Evolutionary conservation across 2,113 vertebrate genomes (phyloP), one percentile per base, ranked within the genome.

Genomic region (Phrynosoma platyrhinos): DNA sequence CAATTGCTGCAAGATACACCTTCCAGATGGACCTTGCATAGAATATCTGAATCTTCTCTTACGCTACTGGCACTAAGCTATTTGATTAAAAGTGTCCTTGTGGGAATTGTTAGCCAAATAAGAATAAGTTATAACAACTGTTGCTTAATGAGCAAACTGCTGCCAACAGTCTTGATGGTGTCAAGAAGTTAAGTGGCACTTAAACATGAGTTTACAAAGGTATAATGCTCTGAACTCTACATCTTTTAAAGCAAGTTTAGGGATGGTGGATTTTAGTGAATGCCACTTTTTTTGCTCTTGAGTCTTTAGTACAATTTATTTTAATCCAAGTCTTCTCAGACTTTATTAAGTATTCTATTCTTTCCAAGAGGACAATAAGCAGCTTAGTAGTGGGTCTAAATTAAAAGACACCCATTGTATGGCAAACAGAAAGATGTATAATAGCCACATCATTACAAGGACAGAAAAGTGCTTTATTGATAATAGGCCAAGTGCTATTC

Each of bases 11-110:
- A 47, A 88, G 78, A 93, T 68, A 85, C 62, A 89, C 80, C 82
- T 87, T 90, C 76, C 86, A 92, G 87, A 86, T 91, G 90, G 14
- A 20, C 1, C 52, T 91, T 93, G 90, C 82, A 79, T 89, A 91
- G 74, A 85, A 40, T 87, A 83, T 40, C 77, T 53, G 58, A 90
- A 84, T 88, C 82, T 93, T 93, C 76, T 80, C 88, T 30, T 84
- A 91, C 14, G 84, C 88, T 93, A 91, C 7, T 69, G 52, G 58
- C 27, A 71, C 78, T 27, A 84, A 82, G 79, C 23, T 82, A 16
- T 90, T 93, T 88, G 64, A 93, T 86, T 78, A 90, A 36, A 66
- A 21, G 42, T 90, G 58, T 91, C 84, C 82, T 86, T 80, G 66
- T 90, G 90, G 55, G 84, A 93, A 91, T 82, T 47, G 74, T 86